phyloP scores from a whole-genome alignment of 2,888 invertebrate genomes.

The Drymonia ruficornis region DNA sequence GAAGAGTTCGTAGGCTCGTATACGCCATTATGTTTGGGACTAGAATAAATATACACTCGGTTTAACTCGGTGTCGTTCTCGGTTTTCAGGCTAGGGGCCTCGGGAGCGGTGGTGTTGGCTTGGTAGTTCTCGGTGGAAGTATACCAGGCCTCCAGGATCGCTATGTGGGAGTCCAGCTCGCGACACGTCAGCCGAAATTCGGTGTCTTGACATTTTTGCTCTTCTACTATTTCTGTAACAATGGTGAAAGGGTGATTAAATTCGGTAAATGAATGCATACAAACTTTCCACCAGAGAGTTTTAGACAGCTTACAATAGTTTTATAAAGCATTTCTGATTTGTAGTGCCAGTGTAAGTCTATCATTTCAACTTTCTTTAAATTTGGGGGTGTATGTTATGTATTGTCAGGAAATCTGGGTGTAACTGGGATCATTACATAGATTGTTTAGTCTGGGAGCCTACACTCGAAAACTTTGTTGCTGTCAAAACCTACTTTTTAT shows the following conservation, averaged over 20 bases:
- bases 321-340: no score
- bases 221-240: slow-evolving; percentile 87
- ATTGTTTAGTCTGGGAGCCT: no score
- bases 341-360: no score
- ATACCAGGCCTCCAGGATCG: slow-evolving; percentile 87
- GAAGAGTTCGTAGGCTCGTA: slow-evolving; percentile 66
- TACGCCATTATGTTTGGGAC: slow-evolving; percentile 77
- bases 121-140: slow-evolving; percentile 67
- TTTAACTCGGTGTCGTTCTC: slow-evolving; percentile 75
- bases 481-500: background rate
- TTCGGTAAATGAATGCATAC: no score
- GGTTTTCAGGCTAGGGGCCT: slow-evolving; percentile 56
- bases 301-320: no score
- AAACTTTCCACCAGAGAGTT: no score
- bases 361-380: no score
- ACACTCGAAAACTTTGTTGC: no score
- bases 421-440: no score
- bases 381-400: no score
- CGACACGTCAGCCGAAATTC: slow-evolving; percentile 87
- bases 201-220: slow-evolving; percentile 85
- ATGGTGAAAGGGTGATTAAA: slow-evolving; percentile 16
- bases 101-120: slow-evolving; percentile 53
- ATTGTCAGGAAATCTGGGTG: no score
- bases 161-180: slow-evolving; percentile 86
- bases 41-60: slow-evolving; percentile 73